phyloP scores from a whole-genome alignment of 2,888 invertebrate genomes.

The Chorisops tibialis region DNA sequence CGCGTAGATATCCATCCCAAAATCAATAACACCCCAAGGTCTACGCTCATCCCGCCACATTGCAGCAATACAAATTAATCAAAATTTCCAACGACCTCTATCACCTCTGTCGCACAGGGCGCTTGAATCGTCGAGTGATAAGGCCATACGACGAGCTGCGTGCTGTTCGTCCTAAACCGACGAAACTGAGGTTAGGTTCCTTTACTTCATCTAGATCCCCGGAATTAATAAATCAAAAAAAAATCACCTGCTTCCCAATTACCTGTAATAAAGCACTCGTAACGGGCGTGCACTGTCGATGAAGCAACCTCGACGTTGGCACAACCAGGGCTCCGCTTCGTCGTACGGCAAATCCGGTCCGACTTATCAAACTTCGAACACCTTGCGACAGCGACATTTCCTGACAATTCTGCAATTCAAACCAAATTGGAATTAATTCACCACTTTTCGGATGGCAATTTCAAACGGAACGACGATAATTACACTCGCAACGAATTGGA shows the following conservation, averaged over 20 bases:
- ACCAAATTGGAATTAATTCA: not conserved
- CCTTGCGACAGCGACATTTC: constrained; percentile 49
- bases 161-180: too few species aligned
- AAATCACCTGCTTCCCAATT: constrained; percentile 31
- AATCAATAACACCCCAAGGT: too few species aligned
- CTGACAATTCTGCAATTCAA: constrained; percentile 5
- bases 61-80: too few species aligned
- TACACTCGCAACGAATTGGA: constrained; percentile 10
- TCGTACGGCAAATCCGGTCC: constrained; percentile 37
- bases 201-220: too few species aligned
- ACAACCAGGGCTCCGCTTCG: constrained; percentile 35
- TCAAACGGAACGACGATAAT: not conserved
- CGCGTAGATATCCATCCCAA: too few species aligned
- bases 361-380: constrained; percentile 44
- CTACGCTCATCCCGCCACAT: too few species aligned
- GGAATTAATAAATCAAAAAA: not conserved
- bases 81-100: too few species aligned
- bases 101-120: not conserved
- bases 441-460: not conserved
- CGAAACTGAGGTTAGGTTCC: constrained; percentile 17
- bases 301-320: constrained; percentile 42
- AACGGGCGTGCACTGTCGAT: constrained; percentile 43
- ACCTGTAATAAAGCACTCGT: constrained; percentile 39
- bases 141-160: too few species aligned
- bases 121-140: too few species aligned